Percentiles rank a stretch among this genome's conserved stretches.
These are phyloP conservation scores for Falcaria lacertinaria DNA, from an alignment of 2,888 invertebrate genomes.

Conservation along the genomic window DNA sequence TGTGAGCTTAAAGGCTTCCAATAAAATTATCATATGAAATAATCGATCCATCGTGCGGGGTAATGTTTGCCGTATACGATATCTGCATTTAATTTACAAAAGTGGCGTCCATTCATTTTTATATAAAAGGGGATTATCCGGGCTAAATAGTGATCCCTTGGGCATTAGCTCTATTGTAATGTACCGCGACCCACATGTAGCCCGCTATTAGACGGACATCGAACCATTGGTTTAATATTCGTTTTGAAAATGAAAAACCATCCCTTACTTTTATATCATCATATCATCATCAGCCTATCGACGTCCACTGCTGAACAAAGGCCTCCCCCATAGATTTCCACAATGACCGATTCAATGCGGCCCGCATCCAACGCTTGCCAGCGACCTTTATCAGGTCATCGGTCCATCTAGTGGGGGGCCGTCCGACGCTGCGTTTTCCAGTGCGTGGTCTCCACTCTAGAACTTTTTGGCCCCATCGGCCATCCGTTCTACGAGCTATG, in stretches of 20 bases:
- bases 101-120: slow-evolving; percentile 66
- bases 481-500: too few relatives aligned
- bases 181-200: slow-evolving; percentile 35
- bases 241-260: slow-evolving; percentile 5
- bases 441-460: too few relatives aligned
- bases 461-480: too few relatives aligned
- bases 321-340: too few relatives aligned
- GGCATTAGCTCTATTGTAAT: slow-evolving; percentile 59
- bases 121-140: slow-evolving; percentile 71
- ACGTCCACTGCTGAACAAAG: too few relatives aligned
- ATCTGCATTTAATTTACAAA: slow-evolving; percentile 74
- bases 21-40: slow-evolving; percentile 38
- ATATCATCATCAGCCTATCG: too few relatives aligned
- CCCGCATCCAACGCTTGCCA: too few relatives aligned
- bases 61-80: slow-evolving; percentile 45
- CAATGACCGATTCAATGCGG: too few relatives aligned
- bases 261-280: slow-evolving; percentile 2
- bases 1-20: slow-evolving; percentile 39
- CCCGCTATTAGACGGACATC: slow-evolving; percentile 30
- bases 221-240: slow-evolving; percentile 22
- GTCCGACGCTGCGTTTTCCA: too few relatives aligned
- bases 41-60: slow-evolving; percentile 45
- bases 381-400: too few relatives aligned
- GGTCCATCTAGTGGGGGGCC: too few relatives aligned
- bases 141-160: slow-evolving; percentile 64